A percentile compares a stretch with the other conserved stretches of the same genome.
These are phyloP conservation scores for Dynastes tityus DNA, from an alignment of 2,888 invertebrate species.

Conservation along the genomic window DNA sequence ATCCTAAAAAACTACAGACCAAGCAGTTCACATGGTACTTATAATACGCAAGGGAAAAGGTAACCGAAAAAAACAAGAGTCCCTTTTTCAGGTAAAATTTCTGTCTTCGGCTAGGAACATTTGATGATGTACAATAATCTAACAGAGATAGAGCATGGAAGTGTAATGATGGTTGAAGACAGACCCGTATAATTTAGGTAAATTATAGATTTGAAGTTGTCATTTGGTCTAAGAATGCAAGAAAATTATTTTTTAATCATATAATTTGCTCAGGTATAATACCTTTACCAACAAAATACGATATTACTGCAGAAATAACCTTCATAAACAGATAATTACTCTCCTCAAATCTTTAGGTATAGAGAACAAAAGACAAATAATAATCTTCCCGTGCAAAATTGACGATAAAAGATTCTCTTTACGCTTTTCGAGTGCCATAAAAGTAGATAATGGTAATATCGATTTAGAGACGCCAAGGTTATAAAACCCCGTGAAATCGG, in stretches of 20 bases:
- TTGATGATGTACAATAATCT: slow-evolving; percentile 15
- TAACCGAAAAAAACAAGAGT: background rate
- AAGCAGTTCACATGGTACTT: slow-evolving; percentile 4
- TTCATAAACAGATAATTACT: background rate
- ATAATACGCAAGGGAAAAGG: slow-evolving; percentile 13
- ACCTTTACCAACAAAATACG: background rate
- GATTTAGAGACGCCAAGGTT: background rate
- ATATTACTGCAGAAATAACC: background rate
- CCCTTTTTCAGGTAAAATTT: slow-evolving; percentile 35
- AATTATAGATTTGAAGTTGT: slow-evolving; percentile 19
- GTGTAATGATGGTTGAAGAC: slow-evolving; percentile 5
- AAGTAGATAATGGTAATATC: background rate
- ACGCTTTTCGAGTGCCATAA: background rate
- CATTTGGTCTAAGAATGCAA: slow-evolving; percentile 3
- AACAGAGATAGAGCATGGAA: background rate
- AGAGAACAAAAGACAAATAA: background rate
- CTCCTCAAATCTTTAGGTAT: background rate
- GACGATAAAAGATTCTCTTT: background rate
- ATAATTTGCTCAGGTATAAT: background rate
- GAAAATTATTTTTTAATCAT: background rate
- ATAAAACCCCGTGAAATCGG: slow-evolving; percentile 16
- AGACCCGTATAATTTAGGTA: slow-evolving; percentile 19
- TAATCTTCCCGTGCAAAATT: background rate
- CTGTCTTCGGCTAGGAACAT: slow-evolving; percentile 30
- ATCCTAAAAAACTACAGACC: slow-evolving; percentile 10